Percentiles rank a stretch among this genome's conserved stretches.
Conservation (phyloP, 2,888 invertebrate species). For the Lasioglossum vierecki region DNA sequence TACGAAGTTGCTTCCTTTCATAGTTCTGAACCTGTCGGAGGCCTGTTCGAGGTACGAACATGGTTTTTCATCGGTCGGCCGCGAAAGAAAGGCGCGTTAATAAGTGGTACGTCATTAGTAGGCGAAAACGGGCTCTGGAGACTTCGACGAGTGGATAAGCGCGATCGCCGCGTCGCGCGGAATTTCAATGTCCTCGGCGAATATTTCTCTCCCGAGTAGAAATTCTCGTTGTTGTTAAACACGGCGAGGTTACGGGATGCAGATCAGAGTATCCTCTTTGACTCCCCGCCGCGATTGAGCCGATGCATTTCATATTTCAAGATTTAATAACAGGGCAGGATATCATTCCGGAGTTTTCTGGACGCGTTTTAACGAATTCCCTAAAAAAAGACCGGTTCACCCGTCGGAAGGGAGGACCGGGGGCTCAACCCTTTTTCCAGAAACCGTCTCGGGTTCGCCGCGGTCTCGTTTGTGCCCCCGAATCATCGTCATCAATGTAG, state of each 20-base stretch:
- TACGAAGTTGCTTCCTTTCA: not conserved
- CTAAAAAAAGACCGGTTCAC: conserved; percentile 26
- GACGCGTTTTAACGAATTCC: conserved; percentile 42
- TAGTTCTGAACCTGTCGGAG: not conserved
- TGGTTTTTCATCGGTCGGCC: not conserved
- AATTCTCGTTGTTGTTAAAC: not conserved
- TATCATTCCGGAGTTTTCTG: conserved; percentile 12
- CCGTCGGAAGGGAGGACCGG: conserved; percentile 18
- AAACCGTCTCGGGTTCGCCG: conserved; percentile 37
- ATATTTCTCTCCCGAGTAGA: not conserved
- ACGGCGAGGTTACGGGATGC: not conserved
- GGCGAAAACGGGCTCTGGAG: not conserved
- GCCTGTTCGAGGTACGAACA: not conserved
- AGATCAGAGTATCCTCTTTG: not conserved
- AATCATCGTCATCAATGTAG: conserved; percentile 49
- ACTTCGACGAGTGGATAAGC: conserved; percentile 21
- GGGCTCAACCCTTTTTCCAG: conserved; percentile 53
- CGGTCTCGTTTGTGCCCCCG: conserved; percentile 47
- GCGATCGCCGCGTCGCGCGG: not conserved
- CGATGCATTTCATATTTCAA: not conserved
- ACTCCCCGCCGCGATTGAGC: not conserved
- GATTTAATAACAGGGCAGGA: not conserved
- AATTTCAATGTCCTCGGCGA: not conserved
- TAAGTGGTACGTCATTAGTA: not conserved
- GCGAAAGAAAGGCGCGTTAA: not conserved